A percentile compares a stretch with the other conserved stretches of the same genome.
These are phyloP conservation scores for Tretioscincus oriximinensis DNA, from an alignment of 2,113 vertebrate species.

Conservation along the genomic window DNA sequence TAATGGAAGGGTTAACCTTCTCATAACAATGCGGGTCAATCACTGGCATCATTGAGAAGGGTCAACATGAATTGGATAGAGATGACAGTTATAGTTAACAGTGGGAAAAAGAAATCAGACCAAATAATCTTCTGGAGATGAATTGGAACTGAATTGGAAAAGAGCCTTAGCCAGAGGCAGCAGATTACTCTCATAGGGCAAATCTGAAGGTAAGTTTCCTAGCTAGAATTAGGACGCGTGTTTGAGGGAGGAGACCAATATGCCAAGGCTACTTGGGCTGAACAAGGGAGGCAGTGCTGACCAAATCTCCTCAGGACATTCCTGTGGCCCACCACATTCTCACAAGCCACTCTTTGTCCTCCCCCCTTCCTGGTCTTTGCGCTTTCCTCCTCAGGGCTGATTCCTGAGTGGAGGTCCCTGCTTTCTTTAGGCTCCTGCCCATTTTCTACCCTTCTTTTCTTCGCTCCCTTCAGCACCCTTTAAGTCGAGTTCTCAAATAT, in stretches of 20 bases:
- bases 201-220: not conserved
- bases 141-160: not conserved
- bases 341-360: conserved; percentile 77
- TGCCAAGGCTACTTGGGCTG: conserved; percentile 20
- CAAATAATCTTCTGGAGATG: not conserved
- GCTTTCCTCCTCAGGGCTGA: not conserved
- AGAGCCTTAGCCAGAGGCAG: not conserved
- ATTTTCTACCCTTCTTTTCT: conserved; percentile 1
- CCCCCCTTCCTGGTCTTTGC: conserved; percentile 45
- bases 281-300: conserved; percentile 19
- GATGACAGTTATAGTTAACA: not conserved
- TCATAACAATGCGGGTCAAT: not conserved
- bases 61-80: not conserved
- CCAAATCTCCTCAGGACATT: conserved; percentile 57
- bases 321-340: conserved; percentile 43
- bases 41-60: not conserved
- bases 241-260: not conserved
- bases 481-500: conserved; percentile 1
- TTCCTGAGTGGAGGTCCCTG: not conserved
- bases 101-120: not conserved
- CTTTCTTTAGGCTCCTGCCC: conserved; percentile 6
- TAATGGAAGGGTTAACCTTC: not conserved
- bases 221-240: not conserved
- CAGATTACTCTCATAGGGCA: not conserved
- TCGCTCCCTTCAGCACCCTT: not conserved